A percentile compares a stretch with the other conserved stretches of the same genome.
Conservation (phyloP, 2,797 vertebrate genomes). For the Thaleichthys pacificus region DNA sequence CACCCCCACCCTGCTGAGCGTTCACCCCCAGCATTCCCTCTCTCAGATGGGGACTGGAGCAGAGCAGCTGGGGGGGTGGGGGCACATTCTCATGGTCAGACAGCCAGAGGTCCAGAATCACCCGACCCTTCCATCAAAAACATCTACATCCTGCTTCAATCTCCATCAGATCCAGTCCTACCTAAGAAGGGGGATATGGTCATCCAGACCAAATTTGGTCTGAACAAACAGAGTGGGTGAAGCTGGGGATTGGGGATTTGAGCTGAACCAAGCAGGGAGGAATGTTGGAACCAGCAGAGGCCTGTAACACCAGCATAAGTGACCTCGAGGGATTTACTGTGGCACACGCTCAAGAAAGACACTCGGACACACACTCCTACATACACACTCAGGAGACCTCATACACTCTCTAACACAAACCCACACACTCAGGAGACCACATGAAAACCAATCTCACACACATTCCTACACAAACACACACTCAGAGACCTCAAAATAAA, state of each 20-base stretch:
- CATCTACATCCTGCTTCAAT: background rate
- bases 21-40: background rate
- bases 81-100: slow-evolving; percentile 9
- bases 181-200: background rate
- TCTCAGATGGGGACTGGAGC: slow-evolving; percentile 8
- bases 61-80: background rate
- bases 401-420: too few relatives aligned
- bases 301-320: too few relatives aligned
- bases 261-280: background rate
- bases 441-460: too few relatives aligned
- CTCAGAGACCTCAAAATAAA: too few relatives aligned
- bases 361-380: too few relatives aligned
- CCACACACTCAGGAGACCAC: too few relatives aligned
- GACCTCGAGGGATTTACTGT: too few relatives aligned
- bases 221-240: background rate
- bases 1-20: background rate
- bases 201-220: slow-evolving; percentile 19
- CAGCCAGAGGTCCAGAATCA: slow-evolving; percentile 5
- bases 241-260: background rate
- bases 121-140: background rate
- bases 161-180: background rate
- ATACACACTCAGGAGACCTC: too few relatives aligned
- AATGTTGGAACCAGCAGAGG: slow-evolving; percentile 6
- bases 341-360: too few relatives aligned
- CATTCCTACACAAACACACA: too few relatives aligned